Evolutionary conservation across 2,888 invertebrate species (phyloP).

Genomic region (Eupithecia subumbrata): DNA sequence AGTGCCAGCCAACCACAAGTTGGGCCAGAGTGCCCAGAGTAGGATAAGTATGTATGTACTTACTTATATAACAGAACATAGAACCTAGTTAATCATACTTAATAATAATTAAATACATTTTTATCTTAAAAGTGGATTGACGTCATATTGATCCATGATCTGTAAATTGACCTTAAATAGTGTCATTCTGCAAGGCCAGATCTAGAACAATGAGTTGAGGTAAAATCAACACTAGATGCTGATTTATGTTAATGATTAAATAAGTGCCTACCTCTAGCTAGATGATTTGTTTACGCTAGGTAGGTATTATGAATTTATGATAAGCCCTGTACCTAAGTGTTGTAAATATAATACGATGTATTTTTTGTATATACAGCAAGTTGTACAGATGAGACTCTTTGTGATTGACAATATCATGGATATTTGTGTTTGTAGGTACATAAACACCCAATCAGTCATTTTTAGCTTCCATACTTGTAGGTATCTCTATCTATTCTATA

Average conservation of each 20-base stretch:
- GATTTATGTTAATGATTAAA: not conserved
- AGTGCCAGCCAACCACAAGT: not conserved
- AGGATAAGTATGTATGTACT: too few relatives aligned
- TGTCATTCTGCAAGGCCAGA: constrained; percentile 10
- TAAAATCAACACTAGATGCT: constrained; percentile 16
- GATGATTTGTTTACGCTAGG: constrained; percentile 3
- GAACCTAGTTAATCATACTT: not conserved
- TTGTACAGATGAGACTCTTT: not conserved
- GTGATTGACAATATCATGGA: not conserved
- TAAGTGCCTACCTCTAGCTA: not conserved
- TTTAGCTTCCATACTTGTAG: not conserved
- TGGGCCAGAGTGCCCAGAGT: not conserved
- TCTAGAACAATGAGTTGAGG: constrained; percentile 10
- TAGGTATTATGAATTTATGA: too few relatives aligned
- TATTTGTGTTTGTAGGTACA: not conserved
- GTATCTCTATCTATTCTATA: not conserved
- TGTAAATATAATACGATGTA: not conserved
- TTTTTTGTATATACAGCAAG: not conserved
- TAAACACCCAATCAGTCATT: not conserved
- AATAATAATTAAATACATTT: constrained; percentile 1
- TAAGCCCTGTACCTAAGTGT: not conserved
- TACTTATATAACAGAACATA: not conserved
- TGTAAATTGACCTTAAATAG: constrained; percentile 11
- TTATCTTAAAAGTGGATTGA: constrained; percentile 14
- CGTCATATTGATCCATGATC: constrained; percentile 14